Percentiles rank a stretch among this genome's conserved stretches.
Conservation (phyloP, 2,113 vertebrate genomes). For the Promerops cafer region DNA sequence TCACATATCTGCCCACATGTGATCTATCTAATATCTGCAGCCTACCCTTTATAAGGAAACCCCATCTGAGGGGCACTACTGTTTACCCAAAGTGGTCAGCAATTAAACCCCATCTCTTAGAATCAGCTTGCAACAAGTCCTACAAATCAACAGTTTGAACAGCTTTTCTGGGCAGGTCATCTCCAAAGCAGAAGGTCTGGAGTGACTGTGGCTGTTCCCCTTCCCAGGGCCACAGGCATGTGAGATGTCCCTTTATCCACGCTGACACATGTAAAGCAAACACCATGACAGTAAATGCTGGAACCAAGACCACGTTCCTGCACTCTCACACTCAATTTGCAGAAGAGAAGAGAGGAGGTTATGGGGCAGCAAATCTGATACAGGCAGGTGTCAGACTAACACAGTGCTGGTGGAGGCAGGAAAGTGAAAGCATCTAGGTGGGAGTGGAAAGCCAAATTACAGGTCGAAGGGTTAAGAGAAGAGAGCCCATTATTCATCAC, state of each 20-base stretch:
- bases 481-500: conserved; percentile 51
- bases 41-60: neutral
- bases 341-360: neutral
- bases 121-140: neutral
- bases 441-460: conserved; percentile 15
- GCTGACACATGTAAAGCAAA: neutral
- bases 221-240: neutral
- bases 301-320: neutral
- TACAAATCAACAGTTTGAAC: neutral
- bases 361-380: neutral
- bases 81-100: neutral
- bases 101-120: neutral
- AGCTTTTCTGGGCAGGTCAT: neutral
- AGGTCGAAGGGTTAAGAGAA: conserved; percentile 54
- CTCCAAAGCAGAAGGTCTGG: neutral
- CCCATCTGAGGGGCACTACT: neutral
- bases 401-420: neutral
- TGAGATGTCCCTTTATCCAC: neutral
- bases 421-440: conserved; percentile 39
- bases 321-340: neutral
- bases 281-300: neutral
- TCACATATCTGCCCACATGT: neutral
- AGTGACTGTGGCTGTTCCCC: neutral
- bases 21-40: neutral
- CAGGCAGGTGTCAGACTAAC: neutral